Evolutionary conservation across 1,140 invertebrate genomes (phyloP).

Genomic region (Teleogryllus occipitalis): DNA sequence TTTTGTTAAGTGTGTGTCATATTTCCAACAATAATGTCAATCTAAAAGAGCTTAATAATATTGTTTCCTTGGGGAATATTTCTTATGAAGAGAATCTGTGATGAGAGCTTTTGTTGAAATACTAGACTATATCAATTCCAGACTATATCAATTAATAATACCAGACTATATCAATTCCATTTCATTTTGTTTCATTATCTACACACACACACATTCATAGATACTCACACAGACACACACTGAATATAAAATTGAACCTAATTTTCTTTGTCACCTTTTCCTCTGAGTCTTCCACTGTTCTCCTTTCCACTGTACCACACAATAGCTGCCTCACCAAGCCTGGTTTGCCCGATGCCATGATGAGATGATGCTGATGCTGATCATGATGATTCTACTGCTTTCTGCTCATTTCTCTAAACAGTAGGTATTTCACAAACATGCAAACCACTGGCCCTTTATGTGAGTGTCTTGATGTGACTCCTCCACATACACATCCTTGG

Average conservation of each 20-base stretch:
- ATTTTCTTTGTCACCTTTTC: background rate
- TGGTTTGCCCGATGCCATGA: background rate
- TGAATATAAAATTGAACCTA: background rate
- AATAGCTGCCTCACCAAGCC: background rate
- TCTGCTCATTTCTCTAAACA: background rate
- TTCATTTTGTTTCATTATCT: too few species aligned
- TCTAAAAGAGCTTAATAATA: too few species aligned
- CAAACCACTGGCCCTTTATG: background rate
- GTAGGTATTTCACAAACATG: background rate
- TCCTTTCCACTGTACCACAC: background rate
- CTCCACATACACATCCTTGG: background rate
- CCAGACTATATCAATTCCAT: too few species aligned
- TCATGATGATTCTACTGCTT: slow-evolving; percentile 4
- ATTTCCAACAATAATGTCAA: too few species aligned
- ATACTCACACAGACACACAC: too few species aligned
- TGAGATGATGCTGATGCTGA: slow-evolving; percentile 3
- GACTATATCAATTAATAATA: too few species aligned
- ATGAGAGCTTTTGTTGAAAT: too few species aligned
- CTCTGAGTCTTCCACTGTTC: background rate
- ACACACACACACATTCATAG: too few species aligned
- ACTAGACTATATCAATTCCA: too few species aligned
- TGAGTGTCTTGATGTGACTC: background rate
- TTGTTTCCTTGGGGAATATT: too few species aligned
- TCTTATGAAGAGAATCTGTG: too few species aligned
- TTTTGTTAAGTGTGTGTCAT: too few species aligned